These are phyloP conservation scores for Kryptopterus vitreolus DNA, from an alignment of 2,797 vertebrate genomes.

Conservation along the genomic window DNA sequence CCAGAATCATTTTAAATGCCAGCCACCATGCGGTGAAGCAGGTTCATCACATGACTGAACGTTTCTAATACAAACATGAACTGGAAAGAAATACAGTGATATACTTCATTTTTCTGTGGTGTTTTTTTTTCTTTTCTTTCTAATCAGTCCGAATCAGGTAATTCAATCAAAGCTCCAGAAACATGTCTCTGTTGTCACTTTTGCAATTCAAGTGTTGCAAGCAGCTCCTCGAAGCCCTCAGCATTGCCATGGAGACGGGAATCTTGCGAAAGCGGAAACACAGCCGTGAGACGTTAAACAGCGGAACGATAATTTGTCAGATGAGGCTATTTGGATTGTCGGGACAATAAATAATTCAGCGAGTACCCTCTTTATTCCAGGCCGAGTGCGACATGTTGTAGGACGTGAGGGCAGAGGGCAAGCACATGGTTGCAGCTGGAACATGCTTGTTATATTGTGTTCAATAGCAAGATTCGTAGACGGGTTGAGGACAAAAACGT, in stretches of 20 bases:
- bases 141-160: background rate
- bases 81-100: background rate
- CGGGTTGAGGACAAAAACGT: background rate
- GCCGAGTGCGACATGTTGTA: conserved; percentile 57
- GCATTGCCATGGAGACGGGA: conserved; percentile 61
- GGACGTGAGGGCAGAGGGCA: conserved; percentile 42
- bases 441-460: background rate
- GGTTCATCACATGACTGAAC: background rate
- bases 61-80: background rate
- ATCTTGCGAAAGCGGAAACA: conserved; percentile 38
- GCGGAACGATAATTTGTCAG: conserved; percentile 57
- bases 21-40: background rate
- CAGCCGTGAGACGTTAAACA: conserved; percentile 69
- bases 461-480: background rate
- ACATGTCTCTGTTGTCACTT: background rate
- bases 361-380: conserved; percentile 47
- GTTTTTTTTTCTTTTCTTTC: background rate
- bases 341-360: conserved; percentile 50
- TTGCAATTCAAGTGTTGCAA: conserved; percentile 36
- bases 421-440: background rate
- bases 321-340: conserved; percentile 50
- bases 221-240: conserved; percentile 47
- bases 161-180: conserved; percentile 51
- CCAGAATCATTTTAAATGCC: background rate
- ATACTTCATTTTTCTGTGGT: background rate